phyloP scores from a whole-genome alignment of 2,797 vertebrate species.

The Caiman crocodilus region DNA sequence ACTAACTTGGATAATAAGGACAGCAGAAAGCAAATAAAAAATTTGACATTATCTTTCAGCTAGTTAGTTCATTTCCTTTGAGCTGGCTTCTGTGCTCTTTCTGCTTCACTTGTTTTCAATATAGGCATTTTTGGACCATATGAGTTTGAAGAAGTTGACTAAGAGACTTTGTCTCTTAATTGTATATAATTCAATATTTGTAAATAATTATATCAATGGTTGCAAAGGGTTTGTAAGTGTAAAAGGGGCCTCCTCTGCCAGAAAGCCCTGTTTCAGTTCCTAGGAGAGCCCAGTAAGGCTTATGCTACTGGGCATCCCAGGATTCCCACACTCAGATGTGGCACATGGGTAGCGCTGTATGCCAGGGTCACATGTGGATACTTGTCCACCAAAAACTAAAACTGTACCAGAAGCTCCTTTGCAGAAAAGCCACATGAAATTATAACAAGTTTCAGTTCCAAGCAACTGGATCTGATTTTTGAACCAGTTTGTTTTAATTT shows the following conservation, averaged over 20 bases:
- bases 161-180: too few relatives aligned
- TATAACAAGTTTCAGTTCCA: neutral
- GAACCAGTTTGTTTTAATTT: neutral
- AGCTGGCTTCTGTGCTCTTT: neutral
- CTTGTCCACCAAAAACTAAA: neutral
- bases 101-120: neutral
- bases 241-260: neutral
- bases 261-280: neutral
- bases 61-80: neutral
- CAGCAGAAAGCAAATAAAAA: too few relatives aligned
- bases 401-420: neutral
- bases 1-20: too few relatives aligned
- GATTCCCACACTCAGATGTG: too few relatives aligned
- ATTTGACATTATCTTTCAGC: too few relatives aligned
- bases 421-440: neutral
- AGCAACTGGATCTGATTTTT: neutral
- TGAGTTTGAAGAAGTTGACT: neutral
- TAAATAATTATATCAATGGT: too few relatives aligned
- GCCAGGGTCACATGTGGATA: too few relatives aligned
- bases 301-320: too few relatives aligned
- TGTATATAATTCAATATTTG: too few relatives aligned
- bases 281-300: neutral
- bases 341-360: too few relatives aligned
- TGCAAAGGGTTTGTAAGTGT: neutral
- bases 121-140: neutral